Conservation (phyloP, 2,888 invertebrate genomes). For the Lepidonotus clava region DNA sequence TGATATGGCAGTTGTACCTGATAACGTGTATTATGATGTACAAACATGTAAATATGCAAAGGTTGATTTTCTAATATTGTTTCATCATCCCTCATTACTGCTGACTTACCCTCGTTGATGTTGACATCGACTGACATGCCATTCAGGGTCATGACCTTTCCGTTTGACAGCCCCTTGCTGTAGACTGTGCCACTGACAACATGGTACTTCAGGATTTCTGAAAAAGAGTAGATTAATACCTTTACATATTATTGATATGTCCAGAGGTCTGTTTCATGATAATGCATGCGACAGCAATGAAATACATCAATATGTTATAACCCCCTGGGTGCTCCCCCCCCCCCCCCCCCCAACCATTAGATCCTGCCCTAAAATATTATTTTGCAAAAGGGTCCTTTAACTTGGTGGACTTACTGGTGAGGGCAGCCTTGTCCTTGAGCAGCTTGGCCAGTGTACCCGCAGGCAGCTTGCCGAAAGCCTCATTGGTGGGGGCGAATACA, state of each 20-base stretch:
- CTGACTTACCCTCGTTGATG: constrained; percentile 71
- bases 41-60: too few species aligned
- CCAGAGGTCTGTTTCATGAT: too few species aligned
- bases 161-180: constrained; percentile 75
- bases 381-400: neutral
- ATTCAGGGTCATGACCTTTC: constrained; percentile 74
- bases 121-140: constrained; percentile 70
- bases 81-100: too few species aligned
- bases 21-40: too few species aligned
- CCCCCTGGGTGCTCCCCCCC: too few species aligned
- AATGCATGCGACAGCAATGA: too few species aligned
- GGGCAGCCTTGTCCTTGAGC: constrained; percentile 63
- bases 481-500: constrained; percentile 68
- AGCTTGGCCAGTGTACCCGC: constrained; percentile 65
- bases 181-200: constrained; percentile 77
- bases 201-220: constrained; percentile 75
- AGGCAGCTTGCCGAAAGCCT: constrained; percentile 67
- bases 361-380: too few species aligned
- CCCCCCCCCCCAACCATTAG: too few species aligned
- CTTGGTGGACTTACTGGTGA: constrained; percentile 3
- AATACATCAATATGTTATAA: too few species aligned
- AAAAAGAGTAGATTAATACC: constrained; percentile 19
- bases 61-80: too few species aligned
- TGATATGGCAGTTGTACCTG: too few species aligned
- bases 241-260: too few species aligned